Conservation (phyloP, 2,888 invertebrate genomes). For the Brassicogethes aeneus region DNA sequence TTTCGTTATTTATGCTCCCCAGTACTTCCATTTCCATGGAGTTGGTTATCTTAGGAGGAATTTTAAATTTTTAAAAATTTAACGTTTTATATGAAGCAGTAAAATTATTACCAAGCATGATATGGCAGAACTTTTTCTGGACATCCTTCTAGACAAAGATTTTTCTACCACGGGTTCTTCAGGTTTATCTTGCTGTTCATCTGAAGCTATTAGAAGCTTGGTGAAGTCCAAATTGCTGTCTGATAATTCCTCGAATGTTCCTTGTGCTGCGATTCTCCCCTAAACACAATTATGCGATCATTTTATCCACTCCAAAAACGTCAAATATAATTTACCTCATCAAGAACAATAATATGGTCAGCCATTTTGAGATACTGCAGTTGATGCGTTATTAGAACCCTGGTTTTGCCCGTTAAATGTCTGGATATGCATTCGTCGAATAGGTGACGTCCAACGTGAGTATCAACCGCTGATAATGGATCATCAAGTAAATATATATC, state of each 20-base stretch:
- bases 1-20: background rate
- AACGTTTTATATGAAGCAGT: too few relatives aligned
- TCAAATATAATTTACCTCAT: constrained; percentile 39
- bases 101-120: background rate
- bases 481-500: constrained; percentile 75
- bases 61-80: too few relatives aligned
- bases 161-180: background rate
- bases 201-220: constrained; percentile 24
- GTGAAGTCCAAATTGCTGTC: constrained; percentile 40
- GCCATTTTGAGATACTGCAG: constrained; percentile 62
- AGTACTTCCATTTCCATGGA: background rate
- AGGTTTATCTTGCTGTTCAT: background rate
- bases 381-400: constrained; percentile 74
- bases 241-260: constrained; percentile 36
- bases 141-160: background rate
- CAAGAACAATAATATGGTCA: constrained; percentile 46
- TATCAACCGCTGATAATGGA: constrained; percentile 72
- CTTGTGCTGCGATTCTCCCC: constrained; percentile 29
- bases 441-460: constrained; percentile 64
- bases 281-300: background rate
- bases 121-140: background rate
- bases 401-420: constrained; percentile 53
- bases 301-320: background rate
- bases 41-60: background rate
- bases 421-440: constrained; percentile 66